A percentile compares a stretch with the other conserved stretches of the same genome.
Conservation (phyloP, 2,888 invertebrate species). For the Drosophila austrosaltans region DNA sequence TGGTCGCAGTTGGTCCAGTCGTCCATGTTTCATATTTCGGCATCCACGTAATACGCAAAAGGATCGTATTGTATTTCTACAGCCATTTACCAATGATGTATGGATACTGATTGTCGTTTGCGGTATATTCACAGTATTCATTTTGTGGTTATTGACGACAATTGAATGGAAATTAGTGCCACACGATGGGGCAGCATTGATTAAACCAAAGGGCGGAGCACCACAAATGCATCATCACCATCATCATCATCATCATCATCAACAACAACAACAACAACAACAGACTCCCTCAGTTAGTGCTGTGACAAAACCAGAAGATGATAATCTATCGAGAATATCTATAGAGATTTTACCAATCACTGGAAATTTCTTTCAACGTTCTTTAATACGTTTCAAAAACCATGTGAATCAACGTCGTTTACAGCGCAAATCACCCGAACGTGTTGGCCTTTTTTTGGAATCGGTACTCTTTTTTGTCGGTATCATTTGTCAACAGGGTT, state of each 20-base stretch:
- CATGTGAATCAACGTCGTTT: constrained; percentile 45
- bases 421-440: constrained; percentile 39
- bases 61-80: constrained; percentile 86
- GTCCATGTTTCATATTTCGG: constrained; percentile 88
- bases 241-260: neutral
- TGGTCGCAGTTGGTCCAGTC: constrained; percentile 79
- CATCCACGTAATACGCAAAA: constrained; percentile 87
- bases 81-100: constrained; percentile 86
- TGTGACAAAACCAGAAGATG: constrained; percentile 16
- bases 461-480: constrained; percentile 83
- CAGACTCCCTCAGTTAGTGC: constrained; percentile 23
- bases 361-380: constrained; percentile 48
- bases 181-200: constrained; percentile 52
- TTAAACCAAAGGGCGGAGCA: constrained; percentile 66
- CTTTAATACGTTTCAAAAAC: constrained; percentile 45
- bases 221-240: constrained; percentile 28
- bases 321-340: constrained; percentile 13
- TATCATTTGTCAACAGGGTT: constrained; percentile 84
- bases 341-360: constrained; percentile 8
- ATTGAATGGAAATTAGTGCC: constrained; percentile 67
- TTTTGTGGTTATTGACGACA: constrained; percentile 72
- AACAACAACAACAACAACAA: constrained; percentile 18
- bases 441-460: constrained; percentile 74
- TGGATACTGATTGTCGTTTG: constrained; percentile 85
- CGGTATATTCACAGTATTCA: constrained; percentile 76